A percentile compares a stretch with the other conserved stretches of the same genome.
Conservation (phyloP, 2,888 invertebrate genomes). For the Cephus sareptanus region DNA sequence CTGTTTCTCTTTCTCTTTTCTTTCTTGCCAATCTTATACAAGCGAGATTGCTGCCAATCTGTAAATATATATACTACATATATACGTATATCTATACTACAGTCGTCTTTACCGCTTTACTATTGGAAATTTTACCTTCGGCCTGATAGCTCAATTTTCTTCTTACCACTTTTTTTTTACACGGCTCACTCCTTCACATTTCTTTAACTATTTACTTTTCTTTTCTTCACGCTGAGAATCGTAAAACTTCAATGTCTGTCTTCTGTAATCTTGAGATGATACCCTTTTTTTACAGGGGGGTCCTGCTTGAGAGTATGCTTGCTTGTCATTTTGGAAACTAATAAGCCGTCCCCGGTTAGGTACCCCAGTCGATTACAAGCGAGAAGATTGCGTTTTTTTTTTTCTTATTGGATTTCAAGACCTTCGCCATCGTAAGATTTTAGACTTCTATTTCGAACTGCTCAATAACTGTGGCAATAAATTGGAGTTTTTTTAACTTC, state of each 20-base stretch:
- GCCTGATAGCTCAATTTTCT: slow-evolving; percentile 4
- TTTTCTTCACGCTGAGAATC: not conserved
- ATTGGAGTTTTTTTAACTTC: not conserved
- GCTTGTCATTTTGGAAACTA: not conserved
- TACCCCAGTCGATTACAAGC: not conserved
- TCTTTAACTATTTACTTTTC: not conserved
- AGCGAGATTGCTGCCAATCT: not conserved
- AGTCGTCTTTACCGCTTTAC: not conserved
- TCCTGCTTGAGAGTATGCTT: not conserved
- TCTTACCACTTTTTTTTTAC: not conserved
- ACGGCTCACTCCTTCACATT: not conserved
- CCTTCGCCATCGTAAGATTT: not conserved
- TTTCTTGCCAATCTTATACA: not conserved
- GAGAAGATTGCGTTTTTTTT: not conserved
- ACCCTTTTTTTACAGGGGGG: not conserved
- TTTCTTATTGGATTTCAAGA: not conserved
- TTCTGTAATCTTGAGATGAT: not conserved
- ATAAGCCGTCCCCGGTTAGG: not conserved
- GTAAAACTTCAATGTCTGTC: not conserved
- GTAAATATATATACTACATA: not conserved
- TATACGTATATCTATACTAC: not conserved
- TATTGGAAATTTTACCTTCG: slow-evolving; percentile 7
- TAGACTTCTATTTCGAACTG: not conserved
- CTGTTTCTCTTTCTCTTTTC: not conserved
- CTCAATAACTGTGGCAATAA: not conserved